phyloP scores from a whole-genome alignment of 2,888 invertebrate genomes.

The Sinopyrophorus schimmeli region DNA sequence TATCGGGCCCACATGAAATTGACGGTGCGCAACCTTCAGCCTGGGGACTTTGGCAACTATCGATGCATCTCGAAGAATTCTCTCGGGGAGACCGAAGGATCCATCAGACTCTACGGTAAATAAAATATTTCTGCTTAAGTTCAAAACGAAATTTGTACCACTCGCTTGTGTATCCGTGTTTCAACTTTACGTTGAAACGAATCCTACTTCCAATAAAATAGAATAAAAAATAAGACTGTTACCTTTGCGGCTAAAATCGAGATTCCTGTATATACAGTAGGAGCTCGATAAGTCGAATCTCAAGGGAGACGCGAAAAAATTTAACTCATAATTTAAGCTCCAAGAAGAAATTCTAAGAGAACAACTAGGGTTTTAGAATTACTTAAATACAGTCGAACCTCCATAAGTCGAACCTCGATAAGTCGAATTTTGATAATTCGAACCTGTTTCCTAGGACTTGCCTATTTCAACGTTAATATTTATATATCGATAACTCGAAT shows the following conservation, averaged over 20 bases:
- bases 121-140: conserved; percentile 38
- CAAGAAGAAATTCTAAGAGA: no score
- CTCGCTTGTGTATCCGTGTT: conserved; percentile 29
- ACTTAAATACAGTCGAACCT: no score
- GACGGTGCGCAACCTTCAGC: conserved; percentile 80
- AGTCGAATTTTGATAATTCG: no score
- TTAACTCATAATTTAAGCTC: no score
- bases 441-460: no score
- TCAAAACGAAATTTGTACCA: conserved; percentile 32
- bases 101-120: conserved; percentile 88
- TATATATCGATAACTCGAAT: no score
- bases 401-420: no score
- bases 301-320: no score
- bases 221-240: conserved; percentile 24
- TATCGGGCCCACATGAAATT: conserved; percentile 89
- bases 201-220: conserved; percentile 29
- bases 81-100: conserved; percentile 90
- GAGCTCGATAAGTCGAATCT: no score
- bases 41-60: conserved; percentile 88
- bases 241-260: conserved; percentile 13
- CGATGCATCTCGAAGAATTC: conserved; percentile 93
- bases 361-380: no score
- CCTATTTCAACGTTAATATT: no score
- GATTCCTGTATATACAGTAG: no score
- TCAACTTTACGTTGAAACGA: conserved; percentile 29